phyloP scores from a whole-genome alignment of 1,140 invertebrate species.

The Myzus persicae region DNA sequence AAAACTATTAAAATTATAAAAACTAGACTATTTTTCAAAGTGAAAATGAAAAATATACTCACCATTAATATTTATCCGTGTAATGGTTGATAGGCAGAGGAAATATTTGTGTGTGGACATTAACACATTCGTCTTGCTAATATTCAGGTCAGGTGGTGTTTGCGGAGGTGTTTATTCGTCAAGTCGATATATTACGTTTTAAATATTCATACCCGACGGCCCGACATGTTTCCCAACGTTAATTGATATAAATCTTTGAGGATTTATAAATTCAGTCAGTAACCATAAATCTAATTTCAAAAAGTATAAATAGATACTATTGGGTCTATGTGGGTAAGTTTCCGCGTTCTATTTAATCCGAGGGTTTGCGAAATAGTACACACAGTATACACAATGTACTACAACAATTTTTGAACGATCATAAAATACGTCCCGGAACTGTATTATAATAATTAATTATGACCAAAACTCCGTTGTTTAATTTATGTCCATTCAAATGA shows the following conservation, averaged over 20 bases:
- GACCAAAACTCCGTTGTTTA: neutral
- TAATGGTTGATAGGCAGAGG: neutral
- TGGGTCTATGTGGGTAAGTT: neutral
- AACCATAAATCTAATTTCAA: conserved; percentile 26
- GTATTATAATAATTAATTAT: neutral
- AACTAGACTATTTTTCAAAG: neutral
- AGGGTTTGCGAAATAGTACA: neutral
- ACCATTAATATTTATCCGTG: neutral
- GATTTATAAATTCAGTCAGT: neutral
- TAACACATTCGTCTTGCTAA: neutral
- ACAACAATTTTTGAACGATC: too few relatives aligned
- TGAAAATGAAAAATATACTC: neutral
- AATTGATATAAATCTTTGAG: conserved; percentile 28
- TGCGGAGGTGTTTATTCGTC: neutral
- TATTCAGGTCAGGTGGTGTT: neutral
- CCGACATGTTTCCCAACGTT: neutral
- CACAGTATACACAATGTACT: neutral
- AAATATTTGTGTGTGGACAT: neutral
- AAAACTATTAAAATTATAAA: neutral
- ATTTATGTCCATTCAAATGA: neutral
- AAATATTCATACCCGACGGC: neutral
- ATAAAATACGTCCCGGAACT: too few relatives aligned
- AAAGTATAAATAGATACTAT: neutral
- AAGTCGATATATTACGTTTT: conserved; percentile 8
- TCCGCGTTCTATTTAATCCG: neutral